Percentiles rank a stretch among this genome's conserved stretches.
These are phyloP conservation scores for Cirrhinus molitorella DNA, from an alignment of 2,797 vertebrate species.

Conservation along the genomic window DNA sequence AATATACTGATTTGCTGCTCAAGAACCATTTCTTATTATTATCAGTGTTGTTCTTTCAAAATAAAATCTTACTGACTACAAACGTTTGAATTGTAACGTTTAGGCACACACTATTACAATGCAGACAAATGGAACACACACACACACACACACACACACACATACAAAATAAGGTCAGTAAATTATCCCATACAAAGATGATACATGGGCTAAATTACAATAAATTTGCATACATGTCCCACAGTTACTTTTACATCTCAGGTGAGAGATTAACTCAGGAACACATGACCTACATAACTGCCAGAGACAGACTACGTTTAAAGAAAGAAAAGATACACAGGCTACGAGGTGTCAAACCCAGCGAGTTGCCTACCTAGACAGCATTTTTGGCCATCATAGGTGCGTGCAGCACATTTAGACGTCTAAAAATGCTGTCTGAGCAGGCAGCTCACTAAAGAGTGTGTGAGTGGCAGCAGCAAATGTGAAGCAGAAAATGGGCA, in stretches of 20 bases:
- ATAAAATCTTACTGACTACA: neutral
- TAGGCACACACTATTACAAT: neutral
- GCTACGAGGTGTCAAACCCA: neutral
- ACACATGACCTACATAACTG: neutral
- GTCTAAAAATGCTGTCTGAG: slow-evolving; percentile 26
- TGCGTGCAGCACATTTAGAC: neutral
- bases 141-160: no score
- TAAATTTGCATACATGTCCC: neutral
- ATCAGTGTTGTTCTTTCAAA: neutral
- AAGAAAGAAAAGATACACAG: neutral
- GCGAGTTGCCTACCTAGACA: neutral
- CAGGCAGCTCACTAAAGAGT: slow-evolving; percentile 57
- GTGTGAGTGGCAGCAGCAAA: slow-evolving; percentile 47
- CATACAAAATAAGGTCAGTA: neutral
- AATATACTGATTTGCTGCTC: neutral
- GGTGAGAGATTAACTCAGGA: neutral
- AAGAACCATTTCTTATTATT: neutral
- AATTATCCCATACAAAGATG: neutral
- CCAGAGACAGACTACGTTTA: neutral
- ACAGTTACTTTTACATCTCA: neutral
- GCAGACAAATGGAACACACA: no score
- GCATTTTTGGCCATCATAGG: neutral
- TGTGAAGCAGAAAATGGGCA: neutral
- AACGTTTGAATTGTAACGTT: neutral
- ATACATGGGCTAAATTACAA: neutral